Base-by-base conservation (phyloP, 2,113 vertebrate species). In the Nicator chloris region DNA sequence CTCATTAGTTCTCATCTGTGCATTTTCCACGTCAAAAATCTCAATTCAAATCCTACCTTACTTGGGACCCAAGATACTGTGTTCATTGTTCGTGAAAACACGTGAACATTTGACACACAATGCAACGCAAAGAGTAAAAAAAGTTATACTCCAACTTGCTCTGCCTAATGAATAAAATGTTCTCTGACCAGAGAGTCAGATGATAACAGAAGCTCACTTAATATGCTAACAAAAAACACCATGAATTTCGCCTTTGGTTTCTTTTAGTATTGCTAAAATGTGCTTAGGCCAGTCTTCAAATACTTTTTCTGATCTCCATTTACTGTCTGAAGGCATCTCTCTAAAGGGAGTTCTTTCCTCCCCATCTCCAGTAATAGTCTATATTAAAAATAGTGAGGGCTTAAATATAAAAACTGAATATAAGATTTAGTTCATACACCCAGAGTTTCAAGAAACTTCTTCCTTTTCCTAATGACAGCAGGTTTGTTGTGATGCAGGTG, bases 391-490 rank as follows among this genome's bases (percentile, higher is more conserved):
- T 54, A 50, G 10, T 8, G 4, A 4, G 7, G 0, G 1, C 30
- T 75, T 49, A 57, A 64, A 66, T 21, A 86, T 3, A 57, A 82
- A 86, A 68, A n/a, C 6, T 20, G 31, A 91, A 71, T 35, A 26
- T 14, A 86, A 86, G 19, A 66, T 77, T 73, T 57, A 77, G 39
- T 57, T 90, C 21, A 5, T 42, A 53, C 8, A 27, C 50, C 31
- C 42, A 42, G 37, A 82, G 13, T 24, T 16, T 6, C 54, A 82
- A 95, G 95, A 96, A 96, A 79, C 88, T 82, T 96, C 90, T 93
- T 94, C 17, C 27, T 84, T 70, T 76, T 92, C 90, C 92, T 95
- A 97, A 91, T 7, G 45, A 88, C 79, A 96, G 54, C 76, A 92
- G 92, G 60, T 75, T 79, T 5, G 5, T 63, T 84, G 82, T 53